Evolutionary conservation across 2,113 vertebrate genomes (phyloP).

Genomic region (Oncorhynchus clarkii): DNA sequence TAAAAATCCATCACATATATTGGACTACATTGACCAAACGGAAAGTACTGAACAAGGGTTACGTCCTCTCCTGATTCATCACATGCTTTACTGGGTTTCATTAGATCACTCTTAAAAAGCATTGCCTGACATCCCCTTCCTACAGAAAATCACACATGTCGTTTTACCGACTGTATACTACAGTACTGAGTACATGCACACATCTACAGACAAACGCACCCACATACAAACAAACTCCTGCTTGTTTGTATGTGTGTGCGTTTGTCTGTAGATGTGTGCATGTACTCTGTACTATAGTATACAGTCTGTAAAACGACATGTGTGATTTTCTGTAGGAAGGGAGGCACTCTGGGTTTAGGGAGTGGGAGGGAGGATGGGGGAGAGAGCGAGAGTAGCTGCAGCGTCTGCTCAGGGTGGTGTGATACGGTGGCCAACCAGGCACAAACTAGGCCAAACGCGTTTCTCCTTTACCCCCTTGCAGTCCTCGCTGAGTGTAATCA

Average conservation of each 20-base stretch:
- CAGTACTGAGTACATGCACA: background rate
- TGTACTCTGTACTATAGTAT: background rate
- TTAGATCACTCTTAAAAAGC: background rate
- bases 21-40: slow-evolving; percentile 26
- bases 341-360: slow-evolving; percentile 33
- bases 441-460: slow-evolving; percentile 65
- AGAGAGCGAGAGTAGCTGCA: slow-evolving; percentile 53
- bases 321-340: slow-evolving; percentile 30
- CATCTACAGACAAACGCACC: background rate
- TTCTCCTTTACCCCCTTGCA: slow-evolving; percentile 51
- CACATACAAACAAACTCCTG: background rate
- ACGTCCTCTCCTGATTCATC: background rate
- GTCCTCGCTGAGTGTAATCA: slow-evolving; percentile 74
- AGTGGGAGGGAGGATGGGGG: slow-evolving; percentile 17
- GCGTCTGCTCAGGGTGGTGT: slow-evolving; percentile 81
- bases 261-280: background rate
- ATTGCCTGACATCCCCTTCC: background rate
- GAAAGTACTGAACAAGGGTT: slow-evolving; percentile 44
- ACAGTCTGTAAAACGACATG: background rate
- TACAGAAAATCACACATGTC: slow-evolving; percentile 9
- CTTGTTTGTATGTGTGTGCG: background rate
- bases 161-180: background rate
- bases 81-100: slow-evolving; percentile 5
- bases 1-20: no score
- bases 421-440: slow-evolving; percentile 79